Evolutionary conservation across 1,140 invertebrate species (phyloP), one percentile per base, ranked within the genome.

Genomic region (Papilio polyxenes): DNA sequence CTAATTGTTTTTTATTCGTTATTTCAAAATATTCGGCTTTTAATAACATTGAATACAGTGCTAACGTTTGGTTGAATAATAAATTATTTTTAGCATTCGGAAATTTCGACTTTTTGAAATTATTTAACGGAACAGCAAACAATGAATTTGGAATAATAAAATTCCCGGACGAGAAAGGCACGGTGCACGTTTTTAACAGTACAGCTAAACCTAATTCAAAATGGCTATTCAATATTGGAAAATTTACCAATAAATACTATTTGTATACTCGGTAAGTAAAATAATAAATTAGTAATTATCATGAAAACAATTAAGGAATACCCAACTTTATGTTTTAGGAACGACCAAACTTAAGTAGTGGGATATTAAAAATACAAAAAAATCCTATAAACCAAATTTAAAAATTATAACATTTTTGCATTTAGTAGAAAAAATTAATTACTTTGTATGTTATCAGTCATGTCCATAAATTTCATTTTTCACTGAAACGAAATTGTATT

Each of bases 261-360:
- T 75, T 75, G 10, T 75, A 75, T 31, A 75, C 75, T 10, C 17
- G 75, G 75, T 75, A 75, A 75, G 75, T 51, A 13, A 75, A 75
- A 11, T 9, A 31, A 31, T 72, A 11, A 1, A 72, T 23, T 10
- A 9, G 8, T 8, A n/a, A 8, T 62, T 23, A 5, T 0, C 20
- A 62, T 62, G 8, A 23, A 17, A 62, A 17, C 8, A 9, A 10
- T 7, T 20, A 23, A n/a, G 15, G 7, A 20, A 62, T 31, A 31
- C 23, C 23, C 23, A 31, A 31, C 23, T 31, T 44, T 44, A 44
- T 44, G 4, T 44, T 6, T 44, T 44, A 44, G 7, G 3, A 44
- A 44, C 40, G 7, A 44, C 40, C 9, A 65, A 23, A 23, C 59
- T 65, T 65, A 20, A 23, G 23, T 31, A 31, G 23, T 65, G 53